Percentiles rank a stretch among this genome's conserved stretches.
phyloP scores from a whole-genome alignment of 2,888 invertebrate genomes.

The Pecten maximus region DNA sequence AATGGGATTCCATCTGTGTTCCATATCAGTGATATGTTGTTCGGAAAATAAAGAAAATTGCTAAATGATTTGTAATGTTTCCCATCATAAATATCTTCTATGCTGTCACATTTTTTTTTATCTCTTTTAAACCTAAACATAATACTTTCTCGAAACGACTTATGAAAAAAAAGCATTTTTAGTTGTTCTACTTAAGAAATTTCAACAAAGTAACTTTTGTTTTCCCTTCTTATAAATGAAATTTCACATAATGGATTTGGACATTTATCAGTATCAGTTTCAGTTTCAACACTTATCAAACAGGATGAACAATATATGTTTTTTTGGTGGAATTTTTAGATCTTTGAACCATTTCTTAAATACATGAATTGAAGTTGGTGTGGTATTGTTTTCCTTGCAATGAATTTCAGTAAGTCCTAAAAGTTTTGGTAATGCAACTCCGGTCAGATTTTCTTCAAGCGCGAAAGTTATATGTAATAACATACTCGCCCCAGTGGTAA shows the following conservation, averaged over 20 bases:
- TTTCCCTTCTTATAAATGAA: slow-evolving; percentile 3
- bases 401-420: slow-evolving; percentile 39
- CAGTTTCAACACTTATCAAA: slow-evolving; percentile 33
- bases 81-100: slow-evolving; percentile 46
- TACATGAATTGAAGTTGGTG: slow-evolving; percentile 38
- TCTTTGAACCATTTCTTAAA: slow-evolving; percentile 46
- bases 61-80: slow-evolving; percentile 37
- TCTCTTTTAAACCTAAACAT: neutral
- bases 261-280: slow-evolving; percentile 17
- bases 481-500: slow-evolving; percentile 45
- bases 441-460: slow-evolving; percentile 42
- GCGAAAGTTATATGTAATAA: slow-evolving; percentile 43
- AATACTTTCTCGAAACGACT: slow-evolving; percentile 31
- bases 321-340: slow-evolving; percentile 42
- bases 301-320: slow-evolving; percentile 40
- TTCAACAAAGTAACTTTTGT: slow-evolving; percentile 38
- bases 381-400: slow-evolving; percentile 42
- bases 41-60: neutral
- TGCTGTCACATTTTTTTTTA: neutral
- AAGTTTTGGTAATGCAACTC: slow-evolving; percentile 43
- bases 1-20: slow-evolving; percentile 51
- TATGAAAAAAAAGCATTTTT: too few species aligned
- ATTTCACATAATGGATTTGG: slow-evolving; percentile 42
- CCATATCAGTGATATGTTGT: slow-evolving; percentile 46
- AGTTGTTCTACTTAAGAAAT: too few species aligned